phyloP scores from a whole-genome alignment of 2,113 vertebrate genomes.

The Etheostoma cragini region DNA sequence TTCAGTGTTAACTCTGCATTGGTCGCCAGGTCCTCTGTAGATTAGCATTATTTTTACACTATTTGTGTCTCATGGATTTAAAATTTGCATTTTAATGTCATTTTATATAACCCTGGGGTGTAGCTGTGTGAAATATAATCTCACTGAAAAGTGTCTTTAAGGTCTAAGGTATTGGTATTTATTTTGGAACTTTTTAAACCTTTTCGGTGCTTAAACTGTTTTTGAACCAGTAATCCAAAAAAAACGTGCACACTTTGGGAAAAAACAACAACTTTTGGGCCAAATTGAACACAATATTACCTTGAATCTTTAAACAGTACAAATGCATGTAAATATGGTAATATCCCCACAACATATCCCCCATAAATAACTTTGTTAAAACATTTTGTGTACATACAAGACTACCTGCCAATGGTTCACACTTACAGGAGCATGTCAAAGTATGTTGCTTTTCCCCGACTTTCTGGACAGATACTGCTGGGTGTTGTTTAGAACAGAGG shows the following conservation, averaged over 20 bases:
- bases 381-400: no score
- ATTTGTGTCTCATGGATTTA: constrained; percentile 28
- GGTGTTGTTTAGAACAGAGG: neutral
- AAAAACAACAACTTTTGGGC: no score
- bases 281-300: no score
- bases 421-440: neutral
- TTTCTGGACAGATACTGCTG: neutral
- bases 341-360: no score
- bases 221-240: no score
- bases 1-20: neutral
- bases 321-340: no score
- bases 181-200: no score
- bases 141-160: neutral
- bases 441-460: neutral
- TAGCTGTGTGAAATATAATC: neutral
- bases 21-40: neutral
- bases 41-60: neutral
- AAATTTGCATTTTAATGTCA: constrained; percentile 1
- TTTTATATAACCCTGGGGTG: neutral
- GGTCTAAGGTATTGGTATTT: no score
- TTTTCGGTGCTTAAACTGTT: neutral
- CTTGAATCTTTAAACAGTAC: no score
- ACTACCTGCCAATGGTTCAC: neutral
- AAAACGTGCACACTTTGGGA: no score
- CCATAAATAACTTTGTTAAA: no score